phyloP scores from a whole-genome alignment of 2,888 invertebrate genomes.

The Eupithecia centaureata region DNA sequence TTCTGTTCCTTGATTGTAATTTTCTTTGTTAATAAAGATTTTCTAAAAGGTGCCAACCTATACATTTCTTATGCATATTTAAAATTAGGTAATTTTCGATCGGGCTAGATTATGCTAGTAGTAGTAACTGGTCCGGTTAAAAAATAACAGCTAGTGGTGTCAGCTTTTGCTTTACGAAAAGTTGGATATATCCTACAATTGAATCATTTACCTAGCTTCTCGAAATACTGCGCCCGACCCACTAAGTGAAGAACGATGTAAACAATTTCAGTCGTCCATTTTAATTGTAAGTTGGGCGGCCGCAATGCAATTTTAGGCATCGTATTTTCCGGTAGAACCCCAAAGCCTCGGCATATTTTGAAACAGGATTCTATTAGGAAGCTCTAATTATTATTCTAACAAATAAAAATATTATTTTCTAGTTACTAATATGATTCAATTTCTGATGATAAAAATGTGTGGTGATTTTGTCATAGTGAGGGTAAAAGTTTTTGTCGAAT shows the following conservation, averaged over 20 bases:
- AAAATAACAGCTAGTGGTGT: not conserved
- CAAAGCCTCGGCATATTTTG: conserved; percentile 41
- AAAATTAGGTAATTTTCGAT: not conserved
- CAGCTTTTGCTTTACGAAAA: not conserved
- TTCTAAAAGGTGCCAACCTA: not conserved
- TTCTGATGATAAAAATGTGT: too few relatives aligned
- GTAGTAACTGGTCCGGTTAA: not conserved
- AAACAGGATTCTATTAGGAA: conserved; percentile 21
- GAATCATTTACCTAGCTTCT: conserved; percentile 18
- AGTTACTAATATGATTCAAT: too few relatives aligned
- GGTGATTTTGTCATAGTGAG: too few relatives aligned
- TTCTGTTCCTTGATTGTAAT: too few relatives aligned
- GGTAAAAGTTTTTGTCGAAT: too few relatives aligned
- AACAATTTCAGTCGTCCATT: conserved; percentile 82
- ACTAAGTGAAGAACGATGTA: conserved; percentile 83
- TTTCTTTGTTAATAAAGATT: too few relatives aligned
- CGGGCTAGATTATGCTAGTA: not conserved
- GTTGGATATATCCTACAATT: not conserved
- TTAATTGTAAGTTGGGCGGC: conserved; percentile 81
- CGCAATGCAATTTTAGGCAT: conserved; percentile 74
- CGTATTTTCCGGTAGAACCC: conserved; percentile 56
- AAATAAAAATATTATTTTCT: too few relatives aligned
- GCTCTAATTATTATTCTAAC: not conserved
- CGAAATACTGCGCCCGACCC: conserved; percentile 45
- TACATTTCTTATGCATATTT: not conserved